phyloP scores from a whole-genome alignment of 2,113 vertebrate genomes.

The Amphilophus citrinellus region DNA sequence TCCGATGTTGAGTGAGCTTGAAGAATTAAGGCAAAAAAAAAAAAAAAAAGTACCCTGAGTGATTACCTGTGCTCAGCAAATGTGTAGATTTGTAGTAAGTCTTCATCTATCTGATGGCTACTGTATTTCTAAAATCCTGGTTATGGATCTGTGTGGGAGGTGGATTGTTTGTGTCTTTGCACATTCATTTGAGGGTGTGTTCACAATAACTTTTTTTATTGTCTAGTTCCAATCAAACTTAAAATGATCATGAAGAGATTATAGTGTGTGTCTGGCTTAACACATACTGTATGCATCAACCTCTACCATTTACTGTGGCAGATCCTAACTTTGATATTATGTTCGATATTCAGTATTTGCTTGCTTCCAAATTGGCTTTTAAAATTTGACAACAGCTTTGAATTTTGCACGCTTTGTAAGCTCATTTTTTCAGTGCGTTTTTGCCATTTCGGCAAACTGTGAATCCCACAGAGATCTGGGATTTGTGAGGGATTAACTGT shows the following conservation, averaged over 20 bases:
- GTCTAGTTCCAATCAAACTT: not conserved
- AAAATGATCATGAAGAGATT: not conserved
- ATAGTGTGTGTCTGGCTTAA: not conserved
- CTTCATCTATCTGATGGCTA: not conserved
- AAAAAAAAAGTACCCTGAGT: not conserved
- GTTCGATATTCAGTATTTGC: not conserved
- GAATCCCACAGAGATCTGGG: conserved; percentile 66
- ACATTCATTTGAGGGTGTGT: conserved; percentile 1
- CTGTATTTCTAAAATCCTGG: not conserved
- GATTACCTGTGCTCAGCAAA: not conserved
- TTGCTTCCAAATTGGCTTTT: conserved; percentile 15
- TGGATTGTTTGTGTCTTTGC: not conserved
- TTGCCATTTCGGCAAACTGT: conserved; percentile 54
- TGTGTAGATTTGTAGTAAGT: not conserved
- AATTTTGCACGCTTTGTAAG: conserved; percentile 24
- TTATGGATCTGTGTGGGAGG: not conserved
- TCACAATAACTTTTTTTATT: not conserved
- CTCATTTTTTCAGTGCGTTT: conserved; percentile 19
- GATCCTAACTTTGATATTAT: not conserved
- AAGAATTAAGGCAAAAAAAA: not conserved
- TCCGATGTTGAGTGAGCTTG: not conserved
- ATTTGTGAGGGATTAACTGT: conserved; percentile 73
- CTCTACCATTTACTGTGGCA: not conserved
- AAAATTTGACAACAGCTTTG: not conserved
- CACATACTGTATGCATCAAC: not conserved